Base-by-base conservation (phyloP, 1,140 invertebrate genomes). In the Plectus sambesii region DNA sequence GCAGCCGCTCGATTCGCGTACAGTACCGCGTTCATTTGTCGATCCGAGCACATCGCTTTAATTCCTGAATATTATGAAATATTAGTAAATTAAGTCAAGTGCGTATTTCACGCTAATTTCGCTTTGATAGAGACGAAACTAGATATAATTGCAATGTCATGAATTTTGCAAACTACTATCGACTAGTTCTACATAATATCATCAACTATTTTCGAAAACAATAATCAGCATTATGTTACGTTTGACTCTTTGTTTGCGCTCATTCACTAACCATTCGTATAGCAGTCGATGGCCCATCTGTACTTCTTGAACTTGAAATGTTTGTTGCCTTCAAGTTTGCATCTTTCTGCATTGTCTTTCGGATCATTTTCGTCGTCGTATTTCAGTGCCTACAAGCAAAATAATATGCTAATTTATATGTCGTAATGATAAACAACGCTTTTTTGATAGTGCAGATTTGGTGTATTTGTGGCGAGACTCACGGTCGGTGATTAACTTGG, bases 271-370 rank as follows among this genome's bases (percentile, higher is more conserved):
- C 69, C 73, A 73, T 92, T 87, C 1, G 84, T 86, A 62, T 89
- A 94, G 58, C 78, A 79, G 39, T 82, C 72, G 59, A 92, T 81
- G 2, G 90, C 87, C 59, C 87, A 74, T 55, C 84, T 75, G 71
- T 92, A 97, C 61, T 94, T 93, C 68, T 92, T 93, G 62, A 84
- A 78, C 64, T 90, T 89, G 66, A 89, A 96, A 73, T 92, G 86
- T 57, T 87, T 84, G 70, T 94, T 93, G 2, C 92, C 93, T 76
- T 97, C 92, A 42, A 90, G 84, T 72, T 96, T 96, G 68, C 93
- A 93, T 62, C 80, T 83, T 5, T 74, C 72, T 0, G 90, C 89
- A 71, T 54, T 59, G 29, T 51, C 53, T 39, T 55, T 39, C 9
- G 26, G 40, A 30, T 35, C 37, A 20, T 54, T 45, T 12, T 62